Conservation (phyloP, 2,888 invertebrate genomes). For the Apamea sordens region DNA sequence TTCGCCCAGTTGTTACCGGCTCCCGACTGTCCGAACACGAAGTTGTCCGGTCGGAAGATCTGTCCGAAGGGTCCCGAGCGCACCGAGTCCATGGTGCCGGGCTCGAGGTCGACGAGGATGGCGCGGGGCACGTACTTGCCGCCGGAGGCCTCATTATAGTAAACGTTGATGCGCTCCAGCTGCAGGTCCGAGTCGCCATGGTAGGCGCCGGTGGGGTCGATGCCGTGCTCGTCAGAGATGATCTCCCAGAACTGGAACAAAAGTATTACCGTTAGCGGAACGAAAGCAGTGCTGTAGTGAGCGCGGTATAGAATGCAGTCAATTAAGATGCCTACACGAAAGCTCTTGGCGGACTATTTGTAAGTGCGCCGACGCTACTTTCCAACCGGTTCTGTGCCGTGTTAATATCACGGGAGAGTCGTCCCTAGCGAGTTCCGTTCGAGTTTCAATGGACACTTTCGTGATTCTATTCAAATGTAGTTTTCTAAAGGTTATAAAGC, state of each 20-base stretch:
- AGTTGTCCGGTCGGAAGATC: slow-evolving; percentile 98
- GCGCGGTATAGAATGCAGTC: slow-evolving; percentile 72
- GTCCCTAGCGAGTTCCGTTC: slow-evolving; percentile 69
- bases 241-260: slow-evolving; percentile 95
- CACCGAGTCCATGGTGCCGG: slow-evolving; percentile 99
- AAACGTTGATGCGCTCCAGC: slow-evolving; percentile 98
- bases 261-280: slow-evolving; percentile 93
- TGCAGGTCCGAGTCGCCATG: slow-evolving; percentile 98
- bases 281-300: slow-evolving; percentile 64
- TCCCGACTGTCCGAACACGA: slow-evolving; percentile 97
- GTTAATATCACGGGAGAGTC: slow-evolving; percentile 72
- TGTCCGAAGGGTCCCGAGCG: slow-evolving; percentile 98
- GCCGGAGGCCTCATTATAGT: slow-evolving; percentile 98
- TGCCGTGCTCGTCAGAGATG: slow-evolving; percentile 98
- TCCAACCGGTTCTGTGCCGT: slow-evolving; percentile 82
- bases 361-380: slow-evolving; percentile 78
- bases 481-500: slow-evolving; percentile 74
- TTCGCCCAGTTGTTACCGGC: slow-evolving; percentile 97
- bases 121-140: slow-evolving; percentile 98
- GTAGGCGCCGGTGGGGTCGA: slow-evolving; percentile 97
- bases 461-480: slow-evolving; percentile 65
- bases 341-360: slow-evolving; percentile 75
- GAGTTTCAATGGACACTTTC: slow-evolving; percentile 63
- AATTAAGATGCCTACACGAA: slow-evolving; percentile 83
- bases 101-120: slow-evolving; percentile 98